These are phyloP conservation scores for Chrysotoxum bicinctum DNA, from an alignment of 2,888 invertebrate genomes.

Conservation along the genomic window DNA sequence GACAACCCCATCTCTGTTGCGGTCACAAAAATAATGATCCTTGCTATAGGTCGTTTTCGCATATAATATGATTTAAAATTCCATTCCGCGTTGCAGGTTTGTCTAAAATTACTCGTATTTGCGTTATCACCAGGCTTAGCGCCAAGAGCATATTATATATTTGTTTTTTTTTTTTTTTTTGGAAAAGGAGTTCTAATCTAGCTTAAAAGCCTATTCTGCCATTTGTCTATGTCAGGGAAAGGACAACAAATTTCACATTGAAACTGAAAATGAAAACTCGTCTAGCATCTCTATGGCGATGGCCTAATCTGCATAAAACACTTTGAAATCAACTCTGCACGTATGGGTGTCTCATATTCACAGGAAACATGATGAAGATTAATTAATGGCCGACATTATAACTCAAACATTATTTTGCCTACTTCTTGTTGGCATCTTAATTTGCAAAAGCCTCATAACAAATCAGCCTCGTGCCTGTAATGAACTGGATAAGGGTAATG, in stretches of 20 bases:
- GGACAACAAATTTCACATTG: not conserved
- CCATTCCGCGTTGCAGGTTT: not conserved
- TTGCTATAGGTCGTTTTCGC: not conserved
- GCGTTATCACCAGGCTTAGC: not conserved
- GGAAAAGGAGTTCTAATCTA: not conserved
- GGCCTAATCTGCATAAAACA: conserved; percentile 1
- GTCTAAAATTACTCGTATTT: not conserved
- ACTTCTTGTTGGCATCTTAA: not conserved
- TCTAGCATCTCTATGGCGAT: not conserved
- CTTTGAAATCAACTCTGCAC: not conserved
- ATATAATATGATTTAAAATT: not conserved
- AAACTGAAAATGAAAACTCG: not conserved
- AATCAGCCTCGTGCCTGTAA: not conserved
- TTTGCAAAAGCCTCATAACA: not conserved
- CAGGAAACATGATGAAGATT: conserved; percentile 3
- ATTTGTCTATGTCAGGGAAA: not conserved
- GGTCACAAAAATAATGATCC: not conserved
- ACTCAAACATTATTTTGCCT: not conserved
- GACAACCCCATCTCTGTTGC: not conserved
- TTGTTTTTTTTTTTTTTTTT: not conserved
- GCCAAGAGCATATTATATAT: not conserved
- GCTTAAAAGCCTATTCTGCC: not conserved
- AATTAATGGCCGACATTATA: not conserved
- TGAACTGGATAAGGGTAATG: not conserved
- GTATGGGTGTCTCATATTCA: not conserved